Conservation (phyloP, 2,888 invertebrate species). For the Sphaeridia pumilis region DNA sequence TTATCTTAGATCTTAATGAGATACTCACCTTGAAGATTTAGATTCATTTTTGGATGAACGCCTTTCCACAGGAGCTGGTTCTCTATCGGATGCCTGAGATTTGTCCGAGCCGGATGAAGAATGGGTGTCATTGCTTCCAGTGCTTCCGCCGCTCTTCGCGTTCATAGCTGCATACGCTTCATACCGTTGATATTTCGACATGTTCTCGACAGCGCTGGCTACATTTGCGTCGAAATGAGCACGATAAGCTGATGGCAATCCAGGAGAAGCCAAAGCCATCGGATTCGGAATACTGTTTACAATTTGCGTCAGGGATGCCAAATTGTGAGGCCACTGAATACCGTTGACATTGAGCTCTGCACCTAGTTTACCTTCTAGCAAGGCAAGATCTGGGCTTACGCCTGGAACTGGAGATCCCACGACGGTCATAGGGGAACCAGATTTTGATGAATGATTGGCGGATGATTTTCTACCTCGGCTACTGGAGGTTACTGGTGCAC, state of each 20-base stretch:
- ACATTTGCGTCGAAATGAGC: slow-evolving; percentile 23
- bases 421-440: not conserved
- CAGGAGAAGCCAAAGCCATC: slow-evolving; percentile 16
- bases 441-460: slow-evolving; percentile 9
- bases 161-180: slow-evolving; percentile 13
- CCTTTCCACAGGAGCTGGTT: slow-evolving; percentile 6
- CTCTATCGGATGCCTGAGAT: slow-evolving; percentile 1
- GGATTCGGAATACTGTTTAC: slow-evolving; percentile 36
- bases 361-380: slow-evolving; percentile 26
- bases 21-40: slow-evolving; percentile 19
- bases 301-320: slow-evolving; percentile 34
- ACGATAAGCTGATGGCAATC: slow-evolving; percentile 26
- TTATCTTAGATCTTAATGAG: no score
- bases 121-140: not conserved
- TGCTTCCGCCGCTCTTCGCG: not conserved
- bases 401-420: not conserved
- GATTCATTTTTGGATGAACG: slow-evolving; percentile 18
- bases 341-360: slow-evolving; percentile 24
- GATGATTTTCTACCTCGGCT: slow-evolving; percentile 15
- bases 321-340: slow-evolving; percentile 31
- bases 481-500: slow-evolving; percentile 10
- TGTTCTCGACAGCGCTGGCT: slow-evolving; percentile 21
- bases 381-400: slow-evolving; percentile 14
- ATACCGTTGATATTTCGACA: slow-evolving; percentile 29
- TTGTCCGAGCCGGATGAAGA: not conserved